Evolutionary conservation across 35 echinoderm and acorn worm species (phyloP).

Genomic region (Apostichopus japonicus): DNA sequence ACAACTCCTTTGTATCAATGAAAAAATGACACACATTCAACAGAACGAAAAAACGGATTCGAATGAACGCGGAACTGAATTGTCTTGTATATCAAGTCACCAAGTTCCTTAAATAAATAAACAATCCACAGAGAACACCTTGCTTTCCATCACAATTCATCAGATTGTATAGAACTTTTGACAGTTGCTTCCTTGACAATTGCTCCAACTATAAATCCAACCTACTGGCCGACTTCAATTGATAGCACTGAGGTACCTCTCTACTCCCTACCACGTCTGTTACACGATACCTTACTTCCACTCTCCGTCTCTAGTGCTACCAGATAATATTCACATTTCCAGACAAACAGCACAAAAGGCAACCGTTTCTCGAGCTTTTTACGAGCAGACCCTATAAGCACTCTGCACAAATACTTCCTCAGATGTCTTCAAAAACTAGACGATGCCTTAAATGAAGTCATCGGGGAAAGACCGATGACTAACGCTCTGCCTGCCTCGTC

Average conservation of each 20-base stretch:
- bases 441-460: slow-evolving; percentile 1
- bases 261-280: not conserved
- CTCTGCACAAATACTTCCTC: not conserved
- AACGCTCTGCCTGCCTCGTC: not conserved
- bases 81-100: no score
- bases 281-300: not conserved
- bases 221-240: not conserved
- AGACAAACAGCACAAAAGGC: not conserved
- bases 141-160: no score
- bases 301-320: not conserved
- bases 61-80: no score
- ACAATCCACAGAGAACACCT: no score
- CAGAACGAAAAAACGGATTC: no score
- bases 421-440: not conserved
- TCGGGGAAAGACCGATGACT: slow-evolving; percentile 12
- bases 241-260: not conserved
- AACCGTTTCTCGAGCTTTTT: not conserved
- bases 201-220: no score
- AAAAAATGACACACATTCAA: no score
- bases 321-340: not conserved
- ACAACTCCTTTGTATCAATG: no score
- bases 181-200: no score
- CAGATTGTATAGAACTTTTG: no score
- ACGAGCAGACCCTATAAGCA: not conserved
- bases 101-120: no score